Base-by-base conservation (phyloP, 2,797 vertebrate species). In the Danio choprae region DNA sequence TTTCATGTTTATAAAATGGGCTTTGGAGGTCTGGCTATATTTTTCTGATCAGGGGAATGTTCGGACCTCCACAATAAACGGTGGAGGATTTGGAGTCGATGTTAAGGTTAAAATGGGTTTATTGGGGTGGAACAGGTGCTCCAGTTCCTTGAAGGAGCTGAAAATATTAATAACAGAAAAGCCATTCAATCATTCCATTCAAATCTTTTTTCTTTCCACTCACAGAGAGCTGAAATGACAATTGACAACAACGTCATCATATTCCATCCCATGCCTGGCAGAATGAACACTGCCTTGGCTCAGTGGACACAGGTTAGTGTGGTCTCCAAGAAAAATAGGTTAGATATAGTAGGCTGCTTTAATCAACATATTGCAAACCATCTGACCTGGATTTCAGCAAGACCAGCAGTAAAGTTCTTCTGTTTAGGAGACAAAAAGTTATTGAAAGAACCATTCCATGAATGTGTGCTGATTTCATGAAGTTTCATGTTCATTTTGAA, bases 1-100 rank as follows among this genome's bases (percentile, higher is more conserved):
- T 70, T 55, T 87, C 72, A 86, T 90, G 90, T 89, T 91, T 92
- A 83, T 81, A 53, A 86, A 91, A 91, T 89, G 75, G 88, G 84
- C 74, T 79, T 79, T 83, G 63, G 69, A 79, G 80, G 75, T 60
- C 48, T 41, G 56, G 71, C 77, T 69, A 43, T 87, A 51, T 84
- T 58, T 74, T 74, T 64, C 16, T 18, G 58, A 29, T 71, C 58
- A 58, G 22, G 64, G 22, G 55, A 65, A 16, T 64, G 46, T 46
- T 74, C 11, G 43, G 50, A 46, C 55, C 6, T 77, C 3, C 9
- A 67, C 48, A 74, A 22, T 41, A 56, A 80, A 63, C 59, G 55
- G 53, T 43, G 10, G 20, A 50, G 29, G 38, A 60, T 59, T 22
- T 38, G 63, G 18, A 15, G 67, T 36, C 11, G 36, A 36, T 59